Conservation (phyloP, 35 echinoderm and acorn worm genomes). For the Patiria miniata region DNA sequence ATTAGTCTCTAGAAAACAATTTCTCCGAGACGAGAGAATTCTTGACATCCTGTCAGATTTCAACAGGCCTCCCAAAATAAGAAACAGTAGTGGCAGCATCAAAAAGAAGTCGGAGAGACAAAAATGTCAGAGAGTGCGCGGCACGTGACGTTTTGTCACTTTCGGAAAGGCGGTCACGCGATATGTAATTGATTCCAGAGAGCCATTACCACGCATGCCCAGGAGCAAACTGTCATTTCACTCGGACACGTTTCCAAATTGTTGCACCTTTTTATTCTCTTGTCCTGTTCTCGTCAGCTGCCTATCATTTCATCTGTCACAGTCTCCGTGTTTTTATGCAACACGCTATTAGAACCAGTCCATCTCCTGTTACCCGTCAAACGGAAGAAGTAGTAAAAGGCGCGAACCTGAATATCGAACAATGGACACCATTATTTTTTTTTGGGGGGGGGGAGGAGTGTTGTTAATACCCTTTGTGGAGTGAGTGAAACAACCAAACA, state of each 20-base stretch:
- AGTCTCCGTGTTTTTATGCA: too few species aligned
- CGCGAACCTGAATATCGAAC: too few species aligned
- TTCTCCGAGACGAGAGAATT: background rate
- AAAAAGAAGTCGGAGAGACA: background rate
- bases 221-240: background rate
- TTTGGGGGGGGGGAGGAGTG: too few species aligned
- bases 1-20: background rate
- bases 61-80: too few species aligned
- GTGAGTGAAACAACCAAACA: too few species aligned
- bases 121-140: background rate
- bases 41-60: constrained; percentile 8
- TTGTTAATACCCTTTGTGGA: too few species aligned
- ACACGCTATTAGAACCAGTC: too few species aligned
- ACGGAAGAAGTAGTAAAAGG: too few species aligned
- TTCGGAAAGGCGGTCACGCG: background rate
- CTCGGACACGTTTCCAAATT: background rate
- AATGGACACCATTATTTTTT: too few species aligned
- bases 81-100: background rate
- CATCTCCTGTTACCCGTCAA: too few species aligned
- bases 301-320: background rate
- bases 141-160: constrained; percentile 24
- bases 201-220: background rate
- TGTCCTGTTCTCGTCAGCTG: background rate
- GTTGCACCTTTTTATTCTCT: too few species aligned
- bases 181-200: constrained; percentile 1